phyloP scores from a whole-genome alignment of 2,113 vertebrate genomes.

The Charadrius vociferus region DNA sequence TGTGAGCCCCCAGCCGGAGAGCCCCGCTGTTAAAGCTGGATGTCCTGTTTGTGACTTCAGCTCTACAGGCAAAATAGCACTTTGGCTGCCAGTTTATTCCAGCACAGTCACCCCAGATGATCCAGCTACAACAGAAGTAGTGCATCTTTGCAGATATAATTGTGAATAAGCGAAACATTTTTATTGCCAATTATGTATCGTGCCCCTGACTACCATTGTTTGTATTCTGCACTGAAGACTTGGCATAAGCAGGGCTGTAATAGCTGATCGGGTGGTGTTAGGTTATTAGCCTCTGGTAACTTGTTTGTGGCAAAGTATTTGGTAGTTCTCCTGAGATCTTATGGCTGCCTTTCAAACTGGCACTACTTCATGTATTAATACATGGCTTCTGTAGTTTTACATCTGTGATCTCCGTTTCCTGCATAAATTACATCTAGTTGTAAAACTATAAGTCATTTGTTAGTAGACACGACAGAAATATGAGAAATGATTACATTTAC shows the following conservation, averaged over 20 bases:
- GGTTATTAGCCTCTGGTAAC: neutral
- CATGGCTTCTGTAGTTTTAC: neutral
- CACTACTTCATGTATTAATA: neutral
- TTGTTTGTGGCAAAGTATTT: neutral
- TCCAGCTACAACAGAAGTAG: neutral
- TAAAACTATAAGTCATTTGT: neutral
- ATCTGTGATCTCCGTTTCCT: neutral
- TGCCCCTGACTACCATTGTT: neutral
- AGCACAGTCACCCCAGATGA: neutral
- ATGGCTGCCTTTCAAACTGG: neutral
- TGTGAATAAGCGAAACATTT: neutral
- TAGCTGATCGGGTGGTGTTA: neutral
- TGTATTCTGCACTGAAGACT: neutral
- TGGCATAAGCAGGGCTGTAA: neutral
- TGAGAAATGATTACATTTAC: neutral
- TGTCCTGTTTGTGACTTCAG: neutral
- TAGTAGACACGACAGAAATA: neutral
- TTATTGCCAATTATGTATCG: neutral
- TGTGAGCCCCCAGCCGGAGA: neutral
- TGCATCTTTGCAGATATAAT: neutral
- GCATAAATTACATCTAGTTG: neutral
- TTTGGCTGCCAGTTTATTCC: neutral
- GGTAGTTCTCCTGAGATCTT: neutral
- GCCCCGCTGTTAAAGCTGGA: neutral
- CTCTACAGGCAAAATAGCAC: neutral